Conservation (phyloP, 2,113 vertebrate genomes). For the Otocyon megalotis region DNA sequence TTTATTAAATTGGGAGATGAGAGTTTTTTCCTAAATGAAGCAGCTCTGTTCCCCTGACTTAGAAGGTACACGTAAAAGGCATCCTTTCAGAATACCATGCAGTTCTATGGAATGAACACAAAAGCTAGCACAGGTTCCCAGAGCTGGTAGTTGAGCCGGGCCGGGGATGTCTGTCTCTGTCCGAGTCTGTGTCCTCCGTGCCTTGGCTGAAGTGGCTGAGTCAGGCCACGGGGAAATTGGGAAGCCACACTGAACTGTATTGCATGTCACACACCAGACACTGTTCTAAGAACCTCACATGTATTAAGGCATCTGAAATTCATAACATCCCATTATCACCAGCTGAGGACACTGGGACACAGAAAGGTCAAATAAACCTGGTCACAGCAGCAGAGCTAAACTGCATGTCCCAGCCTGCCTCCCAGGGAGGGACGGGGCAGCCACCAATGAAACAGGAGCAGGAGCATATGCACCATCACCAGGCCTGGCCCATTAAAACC, state of each 20-base stretch:
- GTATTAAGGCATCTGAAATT: neutral
- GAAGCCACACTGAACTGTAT: neutral
- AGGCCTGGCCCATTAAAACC: neutral
- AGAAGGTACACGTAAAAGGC: neutral
- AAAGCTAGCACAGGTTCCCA: neutral
- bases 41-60: no score
- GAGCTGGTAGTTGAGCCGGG: neutral
- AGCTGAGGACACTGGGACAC: neutral
- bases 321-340: neutral
- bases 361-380: neutral
- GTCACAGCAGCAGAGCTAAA: neutral
- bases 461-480: neutral
- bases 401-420: neutral
- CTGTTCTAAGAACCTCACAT: neutral
- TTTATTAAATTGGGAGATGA: neutral
- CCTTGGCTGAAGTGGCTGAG: neutral
- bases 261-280: no score
- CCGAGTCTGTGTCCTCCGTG: neutral
- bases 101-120: neutral
- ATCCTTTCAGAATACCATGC: neutral
- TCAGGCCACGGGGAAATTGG: neutral
- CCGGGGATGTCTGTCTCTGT: neutral
- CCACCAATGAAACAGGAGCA: neutral
- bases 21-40: neutral
- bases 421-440: rapidly evolving